Conservation (phyloP, 1,140 invertebrate genomes). For the Saxidomus purpurata region DNA sequence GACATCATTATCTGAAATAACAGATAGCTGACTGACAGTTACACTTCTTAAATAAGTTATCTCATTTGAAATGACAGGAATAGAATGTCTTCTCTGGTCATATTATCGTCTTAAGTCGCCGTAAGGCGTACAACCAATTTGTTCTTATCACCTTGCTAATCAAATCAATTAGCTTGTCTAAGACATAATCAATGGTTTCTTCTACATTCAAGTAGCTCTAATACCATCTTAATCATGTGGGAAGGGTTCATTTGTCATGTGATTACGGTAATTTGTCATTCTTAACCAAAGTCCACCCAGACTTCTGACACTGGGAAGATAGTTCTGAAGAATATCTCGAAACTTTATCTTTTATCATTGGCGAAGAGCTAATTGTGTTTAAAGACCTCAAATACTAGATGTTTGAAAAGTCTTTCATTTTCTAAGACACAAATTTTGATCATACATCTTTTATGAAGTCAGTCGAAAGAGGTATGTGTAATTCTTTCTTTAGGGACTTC, state of each 20-base stretch:
- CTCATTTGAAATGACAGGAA: neutral
- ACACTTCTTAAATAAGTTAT: neutral
- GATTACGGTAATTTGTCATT: conserved; percentile 64
- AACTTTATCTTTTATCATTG: neutral
- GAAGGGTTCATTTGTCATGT: conserved; percentile 57
- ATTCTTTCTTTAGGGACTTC: too few species aligned
- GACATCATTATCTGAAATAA: too few species aligned
- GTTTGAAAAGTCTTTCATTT: too few species aligned
- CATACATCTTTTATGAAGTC: too few species aligned
- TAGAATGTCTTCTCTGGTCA: neutral
- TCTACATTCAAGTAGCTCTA: conserved; percentile 55
- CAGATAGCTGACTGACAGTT: neutral
- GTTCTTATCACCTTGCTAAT: conserved; percentile 43
- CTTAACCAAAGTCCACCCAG: conserved; percentile 10
- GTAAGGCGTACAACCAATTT: conserved; percentile 29
- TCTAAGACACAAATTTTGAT: too few species aligned
- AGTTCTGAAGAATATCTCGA: conserved; percentile 18
- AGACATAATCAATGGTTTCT: conserved; percentile 62
- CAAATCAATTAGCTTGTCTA: conserved; percentile 62
- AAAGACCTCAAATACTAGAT: too few species aligned
- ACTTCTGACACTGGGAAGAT: conserved; percentile 32
- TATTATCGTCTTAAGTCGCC: neutral
- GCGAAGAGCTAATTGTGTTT: neutral
- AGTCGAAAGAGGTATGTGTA: too few species aligned
- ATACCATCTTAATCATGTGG: conserved; percentile 52